Evolutionary conservation across 1,140 invertebrate species (phyloP).

Genomic region (Brachionus rubens): DNA sequence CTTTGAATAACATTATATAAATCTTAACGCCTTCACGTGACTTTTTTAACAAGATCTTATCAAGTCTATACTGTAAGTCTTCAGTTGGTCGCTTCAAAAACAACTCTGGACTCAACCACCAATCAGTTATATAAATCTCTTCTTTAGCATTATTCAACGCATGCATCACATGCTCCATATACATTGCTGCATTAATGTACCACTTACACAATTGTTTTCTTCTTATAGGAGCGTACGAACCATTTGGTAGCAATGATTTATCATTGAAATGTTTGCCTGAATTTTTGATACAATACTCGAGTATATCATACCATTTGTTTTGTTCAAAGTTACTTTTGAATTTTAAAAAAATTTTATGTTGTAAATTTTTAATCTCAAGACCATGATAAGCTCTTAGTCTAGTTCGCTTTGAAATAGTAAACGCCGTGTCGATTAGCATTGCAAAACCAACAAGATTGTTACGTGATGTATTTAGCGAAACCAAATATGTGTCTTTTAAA

Average conservation of each 20-base stretch:
- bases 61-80: conserved; percentile 74
- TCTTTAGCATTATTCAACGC: conserved; percentile 80
- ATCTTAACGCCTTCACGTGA: conserved; percentile 78
- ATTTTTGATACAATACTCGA: neutral
- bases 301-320: conserved; percentile 9
- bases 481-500: neutral
- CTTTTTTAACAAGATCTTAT: conserved; percentile 78
- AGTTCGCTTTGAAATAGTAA: neutral
- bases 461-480: neutral
- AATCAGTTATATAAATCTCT: conserved; percentile 93
- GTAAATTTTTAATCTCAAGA: conserved; percentile 8
- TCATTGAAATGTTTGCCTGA: neutral
- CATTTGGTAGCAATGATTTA: neutral
- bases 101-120: conserved; percentile 90
- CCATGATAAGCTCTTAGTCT: neutral
- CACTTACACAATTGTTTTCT: neutral
- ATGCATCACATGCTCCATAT: conserved; percentile 83
- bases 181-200: conserved; percentile 80
- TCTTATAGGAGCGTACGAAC: conserved; percentile 9
- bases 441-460: neutral
- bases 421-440: neutral
- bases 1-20: conserved; percentile 90
- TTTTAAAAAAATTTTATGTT: neutral
- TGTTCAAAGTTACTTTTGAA: neutral
- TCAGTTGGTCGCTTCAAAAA: conserved; percentile 78